Conservation (phyloP, 2,797 vertebrate species). For the Denticeps clupeoides region DNA sequence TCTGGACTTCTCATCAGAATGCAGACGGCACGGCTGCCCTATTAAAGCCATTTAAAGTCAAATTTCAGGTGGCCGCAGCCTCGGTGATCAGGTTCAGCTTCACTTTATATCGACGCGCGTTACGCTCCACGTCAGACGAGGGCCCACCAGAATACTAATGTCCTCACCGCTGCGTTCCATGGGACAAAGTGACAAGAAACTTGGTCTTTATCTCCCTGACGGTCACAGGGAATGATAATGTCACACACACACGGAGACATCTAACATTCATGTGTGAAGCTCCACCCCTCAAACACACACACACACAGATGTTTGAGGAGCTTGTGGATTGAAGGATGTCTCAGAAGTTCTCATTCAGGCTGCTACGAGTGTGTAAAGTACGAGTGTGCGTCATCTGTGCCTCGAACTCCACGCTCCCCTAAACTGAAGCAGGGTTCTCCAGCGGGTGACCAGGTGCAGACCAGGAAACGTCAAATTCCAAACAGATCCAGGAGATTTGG, state of each 20-base stretch:
- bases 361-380: no score
- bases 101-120: conserved; percentile 67
- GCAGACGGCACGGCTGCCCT: conserved; percentile 43
- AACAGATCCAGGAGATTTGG: no score
- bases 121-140: conserved; percentile 55
- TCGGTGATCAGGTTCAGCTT: conserved; percentile 49
- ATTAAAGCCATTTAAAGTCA: conserved; percentile 68
- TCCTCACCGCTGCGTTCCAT: conserved; percentile 28
- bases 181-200: conserved; percentile 34
- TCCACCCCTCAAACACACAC: conserved; percentile 9
- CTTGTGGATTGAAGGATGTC: no score
- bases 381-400: no score
- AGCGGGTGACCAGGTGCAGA: no score
- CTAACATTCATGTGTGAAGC: neutral
- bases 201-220: conserved; percentile 41
- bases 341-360: no score
- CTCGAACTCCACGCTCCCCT: no score
- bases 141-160: conserved; percentile 59
- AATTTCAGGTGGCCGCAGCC: conserved; percentile 52
- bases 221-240: conserved; percentile 46
- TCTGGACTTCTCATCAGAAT: conserved; percentile 44
- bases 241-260: conserved; percentile 39
- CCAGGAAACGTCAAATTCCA: no score
- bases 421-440: no score
- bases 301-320: no score